Conservation (phyloP, 2,113 vertebrate genomes). For the Acrocephalus kingi region DNA sequence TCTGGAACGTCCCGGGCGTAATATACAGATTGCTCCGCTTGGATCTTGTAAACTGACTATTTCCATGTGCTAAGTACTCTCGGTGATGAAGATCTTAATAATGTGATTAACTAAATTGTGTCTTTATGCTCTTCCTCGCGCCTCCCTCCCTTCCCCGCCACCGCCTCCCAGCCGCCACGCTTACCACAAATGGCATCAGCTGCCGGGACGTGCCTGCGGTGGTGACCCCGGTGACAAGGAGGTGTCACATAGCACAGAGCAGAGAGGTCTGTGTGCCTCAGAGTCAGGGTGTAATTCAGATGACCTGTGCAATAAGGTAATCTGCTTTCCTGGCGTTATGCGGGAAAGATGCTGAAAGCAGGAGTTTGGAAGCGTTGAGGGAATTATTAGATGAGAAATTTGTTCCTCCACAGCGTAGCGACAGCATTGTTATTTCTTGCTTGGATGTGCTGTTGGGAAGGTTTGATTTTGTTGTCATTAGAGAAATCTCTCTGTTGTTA, state of each 20-base stretch:
- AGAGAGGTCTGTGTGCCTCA: neutral
- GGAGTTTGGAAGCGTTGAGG: neutral
- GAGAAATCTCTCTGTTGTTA: conserved; percentile 68
- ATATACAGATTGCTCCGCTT: conserved; percentile 34
- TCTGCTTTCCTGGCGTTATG: conserved; percentile 7
- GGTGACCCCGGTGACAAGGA: conserved; percentile 44
- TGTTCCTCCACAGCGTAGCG: neutral
- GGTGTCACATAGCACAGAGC: conserved; percentile 43
- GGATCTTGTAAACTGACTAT: conserved; percentile 17
- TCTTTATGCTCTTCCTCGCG: neutral
- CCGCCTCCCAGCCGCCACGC: neutral
- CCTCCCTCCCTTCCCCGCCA: neutral
- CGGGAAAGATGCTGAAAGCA: conserved; percentile 26
- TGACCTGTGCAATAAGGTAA: conserved; percentile 4
- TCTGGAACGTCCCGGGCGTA: neutral
- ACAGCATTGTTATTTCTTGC: conserved; percentile 67
- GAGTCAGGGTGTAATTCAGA: neutral
- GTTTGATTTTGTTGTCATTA: conserved; percentile 71
- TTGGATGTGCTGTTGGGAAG: conserved; percentile 63
- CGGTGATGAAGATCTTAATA: conserved; percentile 43
- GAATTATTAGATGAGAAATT: conserved; percentile 28
- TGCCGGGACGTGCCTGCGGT: neutral
- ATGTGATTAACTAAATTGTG: conserved; percentile 35
- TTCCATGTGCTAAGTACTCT: conserved; percentile 45
- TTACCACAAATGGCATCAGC: conserved; percentile 42